Evolutionary conservation across 2,797 vertebrate genomes (phyloP), one percentile per base, ranked within the genome.

Genomic region (Numenius phaeopus): DNA sequence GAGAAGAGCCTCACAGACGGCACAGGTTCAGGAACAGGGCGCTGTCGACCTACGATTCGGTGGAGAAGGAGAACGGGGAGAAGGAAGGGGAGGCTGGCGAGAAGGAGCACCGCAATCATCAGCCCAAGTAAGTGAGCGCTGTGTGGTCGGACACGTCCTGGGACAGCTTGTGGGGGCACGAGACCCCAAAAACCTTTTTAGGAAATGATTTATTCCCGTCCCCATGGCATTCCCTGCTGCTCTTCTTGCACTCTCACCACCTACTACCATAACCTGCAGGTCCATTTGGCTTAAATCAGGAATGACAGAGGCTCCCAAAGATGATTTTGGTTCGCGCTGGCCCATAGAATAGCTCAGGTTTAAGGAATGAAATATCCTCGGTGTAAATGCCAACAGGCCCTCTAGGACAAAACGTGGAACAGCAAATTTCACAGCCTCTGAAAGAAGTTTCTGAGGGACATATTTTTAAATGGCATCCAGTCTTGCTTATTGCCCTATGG

Each of bases 21-120:
- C 99, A 99, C 91, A 97, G 98, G 14, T 95, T 97, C 12, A 97
- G 99, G 30, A 98, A 98, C 94, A 99, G 97, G 94, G 98, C 97
- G 0, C 97, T 98, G 34, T 97, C 98, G 0, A 91, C 98, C 0
- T 97, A 96, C 0, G 99, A 99, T 61, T 97, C 97, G 0, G 97
- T 98, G 15, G 98, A 99, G 58, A 98, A 97, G 89, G 98, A 98
- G 9, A 98, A 94, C 0, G 97, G 84, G 11, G 98, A 98, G 79
- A 98, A 97, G 93, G 98, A 98, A 16, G 97, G 79, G 2, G 98
- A 98, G 52, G 22, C 44, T 5, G 96, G 55, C 0, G 97, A 97
- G 66, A 92, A 92, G 62, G 99, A 98, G 71, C 97, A 91, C 44
- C 98, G 98, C 7, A 97, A 97, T 27, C 98, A 98, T 72, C 99